These are phyloP conservation scores for Parascotia fuliginaria DNA, from an alignment of 2,888 invertebrate species.

Conservation along the genomic window DNA sequence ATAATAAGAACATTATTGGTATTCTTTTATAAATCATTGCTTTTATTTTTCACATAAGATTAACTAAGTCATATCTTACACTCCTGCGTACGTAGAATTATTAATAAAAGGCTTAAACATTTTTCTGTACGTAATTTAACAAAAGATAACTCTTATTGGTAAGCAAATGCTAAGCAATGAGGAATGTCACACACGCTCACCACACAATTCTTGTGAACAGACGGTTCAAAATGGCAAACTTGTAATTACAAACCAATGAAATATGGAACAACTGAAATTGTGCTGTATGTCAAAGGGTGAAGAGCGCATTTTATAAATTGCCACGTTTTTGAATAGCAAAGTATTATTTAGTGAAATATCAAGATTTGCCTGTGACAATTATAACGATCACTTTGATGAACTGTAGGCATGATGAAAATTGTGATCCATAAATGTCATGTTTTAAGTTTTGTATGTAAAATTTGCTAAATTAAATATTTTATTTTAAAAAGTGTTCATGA, in stretches of 20 bases:
- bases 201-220: conserved; percentile 45
- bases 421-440: conserved; percentile 49
- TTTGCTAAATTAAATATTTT: conserved; percentile 39
- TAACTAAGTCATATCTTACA: no score
- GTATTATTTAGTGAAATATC: conserved; percentile 34
- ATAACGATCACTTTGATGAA: conserved; percentile 59
- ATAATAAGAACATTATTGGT: no score
- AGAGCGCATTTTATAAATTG: conserved; percentile 9
- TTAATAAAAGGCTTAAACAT: no score
- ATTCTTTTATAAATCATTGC: no score
- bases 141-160: conserved; percentile 52
- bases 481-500: conserved; percentile 17
- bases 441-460: conserved; percentile 47
- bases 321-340: conserved; percentile 16
- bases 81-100: no score
- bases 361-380: conserved; percentile 56
- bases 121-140: conserved; percentile 41
- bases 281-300: conserved; percentile 9
- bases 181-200: conserved; percentile 49
- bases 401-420: conserved; percentile 55
- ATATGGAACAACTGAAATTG: conserved; percentile 15
- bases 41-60: no score
- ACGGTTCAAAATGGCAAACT: conserved; percentile 33
- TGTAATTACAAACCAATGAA: conserved; percentile 16
- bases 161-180: conserved; percentile 48